phyloP scores from a whole-genome alignment of 2,797 vertebrate genomes.

The Cyclopterus lumpus region DNA sequence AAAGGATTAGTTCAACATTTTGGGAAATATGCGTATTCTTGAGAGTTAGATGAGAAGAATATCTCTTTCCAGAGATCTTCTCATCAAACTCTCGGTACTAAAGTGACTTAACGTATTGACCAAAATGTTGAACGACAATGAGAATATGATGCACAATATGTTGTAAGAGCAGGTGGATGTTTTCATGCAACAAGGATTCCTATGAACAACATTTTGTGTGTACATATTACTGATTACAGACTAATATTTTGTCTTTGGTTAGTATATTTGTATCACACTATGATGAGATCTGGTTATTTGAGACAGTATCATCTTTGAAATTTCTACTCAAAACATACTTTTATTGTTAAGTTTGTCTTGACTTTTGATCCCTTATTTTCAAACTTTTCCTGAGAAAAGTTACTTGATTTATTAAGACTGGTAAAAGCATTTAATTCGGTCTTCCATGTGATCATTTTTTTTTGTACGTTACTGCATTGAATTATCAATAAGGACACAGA shows the following conservation, averaged over 20 bases:
- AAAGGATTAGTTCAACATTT: neutral
- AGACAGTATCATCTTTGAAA: neutral
- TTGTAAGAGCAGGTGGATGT: conserved; percentile 5
- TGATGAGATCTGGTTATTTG: neutral
- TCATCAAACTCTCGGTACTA: neutral
- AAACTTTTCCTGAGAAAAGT: neutral
- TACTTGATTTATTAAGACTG: neutral
- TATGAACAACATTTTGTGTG: conserved; percentile 11
- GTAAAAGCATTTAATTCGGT: neutral
- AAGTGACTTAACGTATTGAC: neutral
- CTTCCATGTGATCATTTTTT: neutral
- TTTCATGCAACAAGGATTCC: conserved; percentile 12
- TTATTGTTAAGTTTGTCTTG: neutral
- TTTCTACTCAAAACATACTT: neutral
- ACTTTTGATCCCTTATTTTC: neutral
- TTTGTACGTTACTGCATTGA: neutral
- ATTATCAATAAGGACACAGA: conserved; percentile 22
- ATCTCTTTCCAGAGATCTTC: neutral
- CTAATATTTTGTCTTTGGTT: neutral
- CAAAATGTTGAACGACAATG: neutral
- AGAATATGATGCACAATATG: neutral
- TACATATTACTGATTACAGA: neutral
- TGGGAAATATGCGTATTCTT: neutral
- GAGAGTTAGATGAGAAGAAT: neutral
- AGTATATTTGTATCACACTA: neutral